A percentile compares a stretch with the other conserved stretches of the same genome.
These are phyloP conservation scores for Marronus borbonicus DNA, from an alignment of 2,888 invertebrate species.

Conservation along the genomic window DNA sequence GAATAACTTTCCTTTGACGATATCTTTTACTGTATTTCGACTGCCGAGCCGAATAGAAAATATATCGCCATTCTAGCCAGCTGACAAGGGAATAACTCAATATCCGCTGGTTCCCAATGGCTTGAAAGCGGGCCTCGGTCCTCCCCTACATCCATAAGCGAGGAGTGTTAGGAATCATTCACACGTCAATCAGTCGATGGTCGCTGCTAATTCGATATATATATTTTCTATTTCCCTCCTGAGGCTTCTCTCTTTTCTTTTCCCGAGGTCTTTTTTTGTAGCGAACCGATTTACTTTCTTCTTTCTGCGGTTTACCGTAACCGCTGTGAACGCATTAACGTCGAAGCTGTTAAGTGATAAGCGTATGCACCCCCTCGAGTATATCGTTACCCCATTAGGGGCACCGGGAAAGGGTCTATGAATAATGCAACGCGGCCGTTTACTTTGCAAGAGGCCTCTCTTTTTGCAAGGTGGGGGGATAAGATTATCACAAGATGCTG, in stretches of 20 bases:
- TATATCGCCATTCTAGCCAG: slow-evolving; percentile 18
- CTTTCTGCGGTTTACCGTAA: neutral
- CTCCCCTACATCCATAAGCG: neutral
- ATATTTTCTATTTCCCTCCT: neutral
- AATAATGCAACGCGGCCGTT: slow-evolving; percentile 22
- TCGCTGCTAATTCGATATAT: slow-evolving; percentile 11
- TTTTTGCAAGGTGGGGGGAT: neutral
- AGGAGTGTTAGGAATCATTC: slow-evolving; percentile 12
- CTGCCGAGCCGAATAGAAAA: slow-evolving; percentile 17
- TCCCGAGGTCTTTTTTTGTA: too few relatives aligned
- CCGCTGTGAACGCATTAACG: neutral
- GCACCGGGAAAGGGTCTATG: slow-evolving; percentile 7
- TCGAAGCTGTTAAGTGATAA: slow-evolving; percentile 23
- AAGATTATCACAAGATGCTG: slow-evolving; percentile 15
- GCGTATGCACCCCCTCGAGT: slow-evolving; percentile 20
- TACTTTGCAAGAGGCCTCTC: slow-evolving; percentile 15
- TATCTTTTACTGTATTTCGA: slow-evolving; percentile 29
- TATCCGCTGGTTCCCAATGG: neutral
- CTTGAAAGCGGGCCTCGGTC: slow-evolving; percentile 1
- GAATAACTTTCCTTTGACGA: slow-evolving; percentile 35
- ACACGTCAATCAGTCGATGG: slow-evolving; percentile 11
- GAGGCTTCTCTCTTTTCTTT: neutral
- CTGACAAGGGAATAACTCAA: slow-evolving; percentile 26
- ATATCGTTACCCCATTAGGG: slow-evolving; percentile 26
- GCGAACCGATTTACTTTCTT: too few relatives aligned